Percentiles rank a stretch among this genome's conserved stretches.
Conservation (phyloP, 2,888 invertebrate genomes). For the Chloromyia formosa region DNA sequence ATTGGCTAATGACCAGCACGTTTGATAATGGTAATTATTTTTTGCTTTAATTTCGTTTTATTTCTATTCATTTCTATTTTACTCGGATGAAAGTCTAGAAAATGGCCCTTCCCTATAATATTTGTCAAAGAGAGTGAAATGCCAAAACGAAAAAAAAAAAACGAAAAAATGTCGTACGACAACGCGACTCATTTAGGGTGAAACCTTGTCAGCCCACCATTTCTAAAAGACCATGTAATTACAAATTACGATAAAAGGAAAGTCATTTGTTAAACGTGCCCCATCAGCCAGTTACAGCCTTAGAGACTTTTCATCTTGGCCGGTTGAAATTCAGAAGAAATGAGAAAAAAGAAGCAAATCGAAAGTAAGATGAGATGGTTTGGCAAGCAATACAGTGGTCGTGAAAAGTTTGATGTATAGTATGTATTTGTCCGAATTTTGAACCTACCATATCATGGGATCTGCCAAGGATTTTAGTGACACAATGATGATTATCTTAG, state of each 20-base stretch:
- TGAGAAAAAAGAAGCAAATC: neutral
- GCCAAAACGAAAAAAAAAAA: neutral
- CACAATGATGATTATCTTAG: too few species aligned
- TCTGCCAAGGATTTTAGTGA: too few species aligned
- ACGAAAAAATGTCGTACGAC: constrained; percentile 45
- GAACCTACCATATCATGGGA: too few species aligned
- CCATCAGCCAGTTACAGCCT: constrained; percentile 42
- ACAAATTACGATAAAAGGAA: constrained; percentile 50
- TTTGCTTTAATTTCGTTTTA: too few species aligned
- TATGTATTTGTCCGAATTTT: too few species aligned
- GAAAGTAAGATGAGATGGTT: neutral
- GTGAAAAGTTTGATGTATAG: too few species aligned
- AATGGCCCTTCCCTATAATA: too few species aligned
- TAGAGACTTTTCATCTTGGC: constrained; percentile 18
- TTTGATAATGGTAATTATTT: too few species aligned
- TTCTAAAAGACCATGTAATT: constrained; percentile 49
- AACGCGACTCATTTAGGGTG: constrained; percentile 49
- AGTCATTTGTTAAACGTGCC: constrained; percentile 50
- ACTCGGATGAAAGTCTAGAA: too few species aligned
- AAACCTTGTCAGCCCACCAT: constrained; percentile 45
- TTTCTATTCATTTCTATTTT: too few species aligned
- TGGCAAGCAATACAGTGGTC: neutral
- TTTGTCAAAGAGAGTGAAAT: too few species aligned
- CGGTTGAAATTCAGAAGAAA: constrained; percentile 9
- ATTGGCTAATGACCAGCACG: too few species aligned